Evolutionary conservation across 2,888 invertebrate genomes (phyloP).

Genomic region (Chaetogeoica ovagalla): DNA sequence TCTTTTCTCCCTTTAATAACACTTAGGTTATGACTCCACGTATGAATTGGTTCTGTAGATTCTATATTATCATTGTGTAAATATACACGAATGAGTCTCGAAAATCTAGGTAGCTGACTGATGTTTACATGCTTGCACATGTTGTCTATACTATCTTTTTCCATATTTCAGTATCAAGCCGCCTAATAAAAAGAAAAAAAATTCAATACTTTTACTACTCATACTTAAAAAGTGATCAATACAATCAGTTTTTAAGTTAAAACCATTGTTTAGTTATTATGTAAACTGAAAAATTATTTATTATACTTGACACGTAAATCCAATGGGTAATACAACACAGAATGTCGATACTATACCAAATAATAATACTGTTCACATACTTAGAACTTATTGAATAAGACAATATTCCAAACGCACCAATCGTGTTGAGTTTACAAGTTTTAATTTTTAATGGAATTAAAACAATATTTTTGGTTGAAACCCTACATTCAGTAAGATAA

Average conservation of each 20-base stretch:
- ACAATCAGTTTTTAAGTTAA: background rate
- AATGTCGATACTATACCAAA: background rate
- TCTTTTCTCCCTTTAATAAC: constrained; percentile 21
- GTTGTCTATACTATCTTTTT: background rate
- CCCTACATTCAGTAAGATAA: no score
- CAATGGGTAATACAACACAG: background rate
- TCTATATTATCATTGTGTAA: constrained; percentile 3
- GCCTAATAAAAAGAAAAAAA: background rate
- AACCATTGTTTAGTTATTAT: background rate
- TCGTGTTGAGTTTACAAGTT: background rate
- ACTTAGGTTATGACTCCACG: constrained; percentile 33
- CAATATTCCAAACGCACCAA: no score
- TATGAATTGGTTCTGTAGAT: constrained; percentile 26
- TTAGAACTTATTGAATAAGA: no score
- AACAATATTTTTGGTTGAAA: background rate
- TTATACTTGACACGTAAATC: background rate
- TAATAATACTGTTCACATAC: no score
- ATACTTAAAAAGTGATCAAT: no score
- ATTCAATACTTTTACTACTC: background rate
- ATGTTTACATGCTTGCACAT: background rate
- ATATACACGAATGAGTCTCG: constrained; percentile 22
- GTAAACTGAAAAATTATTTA: background rate
- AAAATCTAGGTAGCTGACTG: constrained; percentile 39
- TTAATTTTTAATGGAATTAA: background rate
- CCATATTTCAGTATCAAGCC: constrained; percentile 16